Evolutionary conservation across 1,140 invertebrate genomes (phyloP), one percentile per base, ranked within the genome.

Genomic region (Aporrectodea caliginosa): DNA sequence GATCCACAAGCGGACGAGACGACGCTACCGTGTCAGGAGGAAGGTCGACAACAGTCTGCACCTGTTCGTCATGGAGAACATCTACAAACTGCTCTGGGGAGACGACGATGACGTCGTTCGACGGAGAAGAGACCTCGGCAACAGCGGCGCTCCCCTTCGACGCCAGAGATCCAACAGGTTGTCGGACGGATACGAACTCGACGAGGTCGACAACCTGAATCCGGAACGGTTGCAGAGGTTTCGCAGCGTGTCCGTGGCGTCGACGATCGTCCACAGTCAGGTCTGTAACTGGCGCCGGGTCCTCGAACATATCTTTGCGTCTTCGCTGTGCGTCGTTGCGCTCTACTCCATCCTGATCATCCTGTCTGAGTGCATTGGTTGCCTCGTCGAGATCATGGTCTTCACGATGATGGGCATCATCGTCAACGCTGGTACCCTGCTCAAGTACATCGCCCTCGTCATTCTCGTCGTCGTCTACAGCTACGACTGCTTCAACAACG

Each of bases 351-450:
- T 85, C 1, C 81, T 85, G 0, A 71, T 87, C n/a, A 73, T 88
- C 31, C 79, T 85, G 43, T 83, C 84, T 0, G 87, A 87, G 77
- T 84, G 85, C 30, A 77, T 84, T 16, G 85, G 85, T 22, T 82
- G 85, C 1, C 73, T 87, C 16, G 84, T 88, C 6, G 85, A 88
- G 80, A 83, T 88, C 12, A 73, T 86, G 70, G 83, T 85, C 2
- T 88, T 85, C 78, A 85, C 84, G 0, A 77, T 85, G n/a, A 86
- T 86, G 79, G 85, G 85, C 16, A 79, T 85, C 29, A 84, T 86
- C 35, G 79, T 85, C 12, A 85, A 86, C 76, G 84, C 85, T 16
- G 82, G 82, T 0, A 43, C 79, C 0, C 80, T 80, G 0, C 74
- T 86, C 34, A 82, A 83, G 72, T 85, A 85, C 74, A 32, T 85